Evolutionary conservation across 2,797 vertebrate genomes (phyloP), one percentile per base, ranked within the genome.

Genomic region (Fringilla coelebs): DNA sequence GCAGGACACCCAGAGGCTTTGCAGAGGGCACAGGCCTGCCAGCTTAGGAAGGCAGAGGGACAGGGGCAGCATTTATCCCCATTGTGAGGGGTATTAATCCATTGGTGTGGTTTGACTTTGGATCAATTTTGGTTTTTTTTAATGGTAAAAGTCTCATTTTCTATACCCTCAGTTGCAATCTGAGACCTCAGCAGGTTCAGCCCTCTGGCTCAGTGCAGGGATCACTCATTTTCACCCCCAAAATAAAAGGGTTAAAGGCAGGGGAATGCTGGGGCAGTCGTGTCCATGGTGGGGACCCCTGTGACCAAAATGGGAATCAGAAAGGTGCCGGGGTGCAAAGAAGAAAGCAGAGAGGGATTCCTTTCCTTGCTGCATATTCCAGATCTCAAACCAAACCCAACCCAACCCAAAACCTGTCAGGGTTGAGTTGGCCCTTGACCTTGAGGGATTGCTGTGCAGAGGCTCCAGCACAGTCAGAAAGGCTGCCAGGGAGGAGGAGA

Each of bases 281-380:
- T 20, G 62, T 3, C 55, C 34, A 0, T 28, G 70, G 55, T 24
- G 54, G 13, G n/a, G 40, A 74, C 16, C 77, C 24, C 48, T 22
- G 63, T 6, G 17, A 18, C 48, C 63, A 63, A 21, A 76, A 18
- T 1, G 3, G 11, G 18, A 57, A 51, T 11, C 36, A 45, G 57
- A 26, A 31, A 31, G 38, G 25, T 51, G 43, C 51, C 34, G 72
- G 19, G 22, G 38, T 7, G 31, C 45, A 63, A 40, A 51, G 51
- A 51, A 26, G 55, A 13, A 18, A 8, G 20, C 65, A 51, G 14
- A 51, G 48, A 38, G 45, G 34, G 26, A 6, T 32, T 43, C 55
- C 17, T 40, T 10, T 11, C 25, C 28, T 49, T 43, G 19, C 17
- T 18, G 0, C 0, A 0, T 14, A 31, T n/a, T 31, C 6, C 70